phyloP scores from a whole-genome alignment of 2,797 vertebrate genomes.

The Rhabdomys pumilio region DNA sequence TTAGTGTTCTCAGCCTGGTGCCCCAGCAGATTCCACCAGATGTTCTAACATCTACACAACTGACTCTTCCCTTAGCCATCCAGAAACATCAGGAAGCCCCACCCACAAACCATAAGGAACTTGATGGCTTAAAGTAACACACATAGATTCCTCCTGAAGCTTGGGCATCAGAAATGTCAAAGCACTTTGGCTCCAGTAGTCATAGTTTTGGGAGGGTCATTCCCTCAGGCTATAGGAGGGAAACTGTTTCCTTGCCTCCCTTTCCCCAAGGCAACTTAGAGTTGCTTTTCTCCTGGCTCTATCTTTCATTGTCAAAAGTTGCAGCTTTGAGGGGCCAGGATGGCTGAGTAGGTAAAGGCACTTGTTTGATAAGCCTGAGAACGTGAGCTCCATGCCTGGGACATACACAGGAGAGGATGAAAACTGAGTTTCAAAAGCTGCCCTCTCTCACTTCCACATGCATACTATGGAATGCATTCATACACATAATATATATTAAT shows the following conservation, averaged over 20 bases:
- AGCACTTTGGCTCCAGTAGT: neutral
- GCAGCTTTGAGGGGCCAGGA: neutral
- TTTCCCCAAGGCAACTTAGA: neutral
- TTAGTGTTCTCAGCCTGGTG: neutral
- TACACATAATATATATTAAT: too few species aligned
- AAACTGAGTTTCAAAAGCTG: neutral
- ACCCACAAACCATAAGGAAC: neutral
- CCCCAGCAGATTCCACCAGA: neutral
- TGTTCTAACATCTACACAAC: neutral
- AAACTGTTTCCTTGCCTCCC: neutral
- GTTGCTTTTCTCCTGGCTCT: neutral
- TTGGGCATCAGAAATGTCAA: neutral
- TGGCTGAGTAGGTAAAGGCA: neutral
- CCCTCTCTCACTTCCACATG: neutral
- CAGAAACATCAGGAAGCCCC: neutral
- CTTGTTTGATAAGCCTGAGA: neutral
- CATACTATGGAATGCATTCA: neutral
- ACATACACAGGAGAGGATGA: neutral
- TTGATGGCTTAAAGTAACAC: neutral
- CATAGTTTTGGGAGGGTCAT: neutral
- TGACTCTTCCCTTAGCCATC: too few species aligned
- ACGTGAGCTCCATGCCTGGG: neutral
- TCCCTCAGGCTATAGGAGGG: neutral
- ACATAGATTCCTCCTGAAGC: neutral
- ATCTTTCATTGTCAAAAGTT: neutral